Evolutionary conservation across 2,113 vertebrate species (phyloP), one percentile per base, ranked within the genome.

Genomic region (Tetraodon nigroviridis): DNA sequence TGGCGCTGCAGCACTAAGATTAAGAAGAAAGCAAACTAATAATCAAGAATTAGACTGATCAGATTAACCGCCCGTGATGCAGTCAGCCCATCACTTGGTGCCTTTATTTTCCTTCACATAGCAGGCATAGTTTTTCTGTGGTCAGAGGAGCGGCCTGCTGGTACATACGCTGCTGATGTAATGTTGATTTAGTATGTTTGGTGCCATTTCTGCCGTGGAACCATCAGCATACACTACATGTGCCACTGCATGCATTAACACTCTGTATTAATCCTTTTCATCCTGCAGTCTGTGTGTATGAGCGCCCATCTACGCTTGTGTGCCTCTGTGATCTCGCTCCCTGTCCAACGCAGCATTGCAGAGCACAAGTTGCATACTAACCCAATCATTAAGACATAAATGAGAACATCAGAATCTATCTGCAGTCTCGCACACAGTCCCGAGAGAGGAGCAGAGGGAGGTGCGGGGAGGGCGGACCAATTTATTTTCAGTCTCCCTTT

Each of bases 321-420:
- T 46, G 48, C 44, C 60, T 59, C 69, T 81, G 70, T 81, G 70
- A 85, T 83, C 76, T 75, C 52, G 72, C 59, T 68, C 15, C 80
- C 71, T 68, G 68, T 71, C 71, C 51, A 61, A 73, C 58, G 40
- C 79, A 80, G 78, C 80, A 84, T 86, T 79, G 81, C 76, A 78
- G 74, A 82, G 79, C 82, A 85, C 71, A 76, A 62, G 69, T 83
- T 79, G 85, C 84, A 89, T 89, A 82, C 81, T 80, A 87, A 89
- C 75, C 81, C 77, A 78, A 84, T 86, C 84, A 87, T 90, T 90
- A 89, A 80, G 76, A 87, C 71, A 83, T 85, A 84, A 87, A 87
- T 86, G 83, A 84, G 80, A 84, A 87, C 80, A 86, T 86, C 82
- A 84, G 70, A 86, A 86, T 86, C 84, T 83, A 81, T 86, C 84